Percentiles rank a stretch among this genome's conserved stretches.
These are phyloP conservation scores for Blastomussa wellsi DNA, from an alignment of 92 coral and sea anemone genomes.

Conservation along the genomic window DNA sequence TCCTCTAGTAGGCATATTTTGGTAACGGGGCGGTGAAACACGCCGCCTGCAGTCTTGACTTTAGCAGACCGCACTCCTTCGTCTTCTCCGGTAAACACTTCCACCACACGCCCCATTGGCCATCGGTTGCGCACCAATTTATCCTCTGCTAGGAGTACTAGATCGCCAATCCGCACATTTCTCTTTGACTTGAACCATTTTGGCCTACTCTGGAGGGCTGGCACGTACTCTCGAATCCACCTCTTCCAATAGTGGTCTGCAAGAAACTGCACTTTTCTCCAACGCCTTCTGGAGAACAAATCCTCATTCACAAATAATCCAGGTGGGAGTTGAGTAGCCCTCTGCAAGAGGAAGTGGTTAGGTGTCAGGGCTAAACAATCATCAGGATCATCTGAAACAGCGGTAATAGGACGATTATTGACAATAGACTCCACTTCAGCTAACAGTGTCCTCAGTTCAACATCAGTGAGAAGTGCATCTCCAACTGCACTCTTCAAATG, in stretches of 20 bases:
- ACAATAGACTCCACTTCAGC: too few species aligned
- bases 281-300: conserved; percentile 37
- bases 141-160: too few species aligned
- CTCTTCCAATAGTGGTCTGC: too few species aligned
- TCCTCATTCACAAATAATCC: conserved; percentile 60
- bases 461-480: conserved; percentile 55
- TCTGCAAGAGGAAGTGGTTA: conserved; percentile 64
- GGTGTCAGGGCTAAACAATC: conserved; percentile 65
- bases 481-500: conserved; percentile 55
- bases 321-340: conserved; percentile 50
- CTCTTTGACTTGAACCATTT: conserved; percentile 52
- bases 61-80: conserved; percentile 39
- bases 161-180: conserved; percentile 39
- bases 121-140: conserved; percentile 46
- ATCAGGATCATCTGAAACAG: conserved; percentile 60
- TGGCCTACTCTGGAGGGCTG: conserved; percentile 47
- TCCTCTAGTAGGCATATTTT: too few species aligned
- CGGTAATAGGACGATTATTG: conserved; percentile 48
- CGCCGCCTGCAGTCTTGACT: conserved; percentile 5
- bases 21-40: too few species aligned
- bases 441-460: conserved; percentile 49
- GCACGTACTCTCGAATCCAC: conserved; percentile 57
- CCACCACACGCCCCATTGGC: conserved; percentile 29
- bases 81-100: conserved; percentile 44
- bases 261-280: too few species aligned